phyloP scores from a whole-genome alignment of 2,797 vertebrate species.

The Chelidonichthys spinosus region DNA sequence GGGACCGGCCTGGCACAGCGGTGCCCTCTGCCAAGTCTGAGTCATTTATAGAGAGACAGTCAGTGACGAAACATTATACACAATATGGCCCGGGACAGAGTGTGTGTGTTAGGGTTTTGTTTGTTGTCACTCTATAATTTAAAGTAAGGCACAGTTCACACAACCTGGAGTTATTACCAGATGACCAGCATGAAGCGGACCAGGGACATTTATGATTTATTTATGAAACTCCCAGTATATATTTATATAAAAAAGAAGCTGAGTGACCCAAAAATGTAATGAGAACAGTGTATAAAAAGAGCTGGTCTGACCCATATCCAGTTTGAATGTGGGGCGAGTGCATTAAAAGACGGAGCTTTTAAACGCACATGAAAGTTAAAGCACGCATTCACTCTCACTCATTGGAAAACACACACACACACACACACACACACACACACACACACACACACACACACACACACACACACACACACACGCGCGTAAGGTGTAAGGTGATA shows the following conservation, averaged over 20 bases:
- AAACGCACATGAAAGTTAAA: too few relatives aligned
- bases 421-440: background rate
- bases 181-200: conserved; percentile 51
- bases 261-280: conserved; percentile 76
- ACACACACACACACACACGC: conserved; percentile 19
- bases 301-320: conserved; percentile 69
- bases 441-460: conserved; percentile 7
- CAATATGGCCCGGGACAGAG: conserved; percentile 4
- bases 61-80: conserved; percentile 23
- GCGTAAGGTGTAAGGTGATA: background rate
- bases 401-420: background rate
- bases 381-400: background rate
- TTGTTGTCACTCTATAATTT: background rate
- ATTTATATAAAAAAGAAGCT: conserved; percentile 43
- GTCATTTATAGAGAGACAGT: conserved; percentile 50
- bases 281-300: conserved; percentile 78
- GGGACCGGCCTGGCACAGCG: conserved; percentile 50
- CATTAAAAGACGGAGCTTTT: conserved; percentile 52
- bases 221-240: conserved; percentile 48
- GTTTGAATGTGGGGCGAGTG: conserved; percentile 54
- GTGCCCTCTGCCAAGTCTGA: conserved; percentile 57
- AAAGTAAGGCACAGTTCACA: conserved; percentile 16
- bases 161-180: conserved; percentile 25
- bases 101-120: background rate
- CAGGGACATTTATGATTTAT: conserved; percentile 72